Percentiles rank a stretch among this genome's conserved stretches.
Evolutionary conservation across 2,113 vertebrate species (phyloP).

Genomic region (Tympanuchus pallidicinctus): DNA sequence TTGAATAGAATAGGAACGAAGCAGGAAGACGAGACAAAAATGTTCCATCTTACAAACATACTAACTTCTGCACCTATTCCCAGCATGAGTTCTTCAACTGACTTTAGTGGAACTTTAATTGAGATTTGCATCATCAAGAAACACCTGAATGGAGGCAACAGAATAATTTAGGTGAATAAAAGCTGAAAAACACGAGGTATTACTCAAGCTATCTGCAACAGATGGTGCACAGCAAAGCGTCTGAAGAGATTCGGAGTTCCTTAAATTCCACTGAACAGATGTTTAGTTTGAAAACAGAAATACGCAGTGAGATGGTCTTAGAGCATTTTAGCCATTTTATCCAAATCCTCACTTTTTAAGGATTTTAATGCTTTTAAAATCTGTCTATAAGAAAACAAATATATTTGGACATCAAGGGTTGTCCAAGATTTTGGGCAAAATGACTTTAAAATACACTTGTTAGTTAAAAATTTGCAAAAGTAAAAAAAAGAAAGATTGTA

Average conservation of each 20-base stretch:
- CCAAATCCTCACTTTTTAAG: not conserved
- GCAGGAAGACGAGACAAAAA: not conserved
- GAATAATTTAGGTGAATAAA: not conserved
- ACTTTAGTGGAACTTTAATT: not conserved
- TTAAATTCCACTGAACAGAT: not conserved
- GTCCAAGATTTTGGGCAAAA: not conserved
- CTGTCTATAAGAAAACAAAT: not conserved
- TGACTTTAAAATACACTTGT: not conserved
- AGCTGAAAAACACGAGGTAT: not conserved
- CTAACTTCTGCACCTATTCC: not conserved
- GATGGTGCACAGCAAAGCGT: not conserved
- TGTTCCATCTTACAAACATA: not conserved
- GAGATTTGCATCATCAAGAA: not conserved
- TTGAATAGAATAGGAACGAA: not conserved
- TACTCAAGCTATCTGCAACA: not conserved
- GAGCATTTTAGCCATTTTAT: not conserved
- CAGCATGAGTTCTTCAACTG: not conserved
- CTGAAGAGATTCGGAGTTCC: not conserved
- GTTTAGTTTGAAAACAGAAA: not conserved
- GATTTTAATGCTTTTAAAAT: not conserved
- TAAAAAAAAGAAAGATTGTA: not conserved
- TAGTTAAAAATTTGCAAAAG: not conserved
- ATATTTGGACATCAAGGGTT: not conserved
- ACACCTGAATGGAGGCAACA: not conserved
- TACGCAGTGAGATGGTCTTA: not conserved